Evolutionary conservation across 1,140 invertebrate genomes (phyloP).

Genomic region (Drosophila malerkotliana): DNA sequence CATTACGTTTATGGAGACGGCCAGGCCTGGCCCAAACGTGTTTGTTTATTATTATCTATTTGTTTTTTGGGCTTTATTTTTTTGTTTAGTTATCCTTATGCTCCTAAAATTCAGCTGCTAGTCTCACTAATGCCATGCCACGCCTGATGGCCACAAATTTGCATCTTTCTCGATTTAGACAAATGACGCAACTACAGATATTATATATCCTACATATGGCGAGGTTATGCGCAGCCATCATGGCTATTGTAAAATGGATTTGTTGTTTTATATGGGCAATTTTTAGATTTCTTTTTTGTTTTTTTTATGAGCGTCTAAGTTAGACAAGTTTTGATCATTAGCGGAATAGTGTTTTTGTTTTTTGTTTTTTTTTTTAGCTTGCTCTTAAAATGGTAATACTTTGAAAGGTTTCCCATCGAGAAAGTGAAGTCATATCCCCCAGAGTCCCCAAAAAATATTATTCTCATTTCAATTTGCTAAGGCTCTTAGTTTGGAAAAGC

Average conservation of each 20-base stretch:
- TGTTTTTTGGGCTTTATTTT: conserved; percentile 10
- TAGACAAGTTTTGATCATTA: conserved; percentile 25
- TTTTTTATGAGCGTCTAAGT: conserved; percentile 1
- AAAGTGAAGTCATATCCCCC: conserved; percentile 2
- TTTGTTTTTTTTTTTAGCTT: background rate
- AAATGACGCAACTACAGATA: conserved; percentile 34
- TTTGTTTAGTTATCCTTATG: conserved; percentile 22
- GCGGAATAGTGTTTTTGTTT: conserved; percentile 12
- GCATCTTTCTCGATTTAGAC: conserved; percentile 45
- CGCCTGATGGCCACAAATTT: conserved; percentile 23
- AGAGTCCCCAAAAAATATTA: conserved; percentile 14
- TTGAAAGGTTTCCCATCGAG: conserved; percentile 5
- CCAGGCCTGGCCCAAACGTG: conserved; percentile 27
- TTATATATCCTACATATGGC: conserved; percentile 35
- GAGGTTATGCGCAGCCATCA: conserved; percentile 28
- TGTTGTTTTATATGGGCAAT: conserved; percentile 32
- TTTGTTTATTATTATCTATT: conserved; percentile 42
- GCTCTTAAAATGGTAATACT: conserved; percentile 3
- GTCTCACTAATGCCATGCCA: conserved; percentile 11
- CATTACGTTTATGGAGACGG: conserved; percentile 31
- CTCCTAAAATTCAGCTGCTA: conserved; percentile 14
- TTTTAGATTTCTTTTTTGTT: conserved; percentile 8
- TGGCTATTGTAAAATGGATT: conserved; percentile 17
- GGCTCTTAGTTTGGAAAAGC: conserved; percentile 22
- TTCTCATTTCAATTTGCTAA: conserved; percentile 26